Evolutionary conservation across 2,113 vertebrate species (phyloP).

Genomic region (Sinocyclocheilus anshuiensis): DNA sequence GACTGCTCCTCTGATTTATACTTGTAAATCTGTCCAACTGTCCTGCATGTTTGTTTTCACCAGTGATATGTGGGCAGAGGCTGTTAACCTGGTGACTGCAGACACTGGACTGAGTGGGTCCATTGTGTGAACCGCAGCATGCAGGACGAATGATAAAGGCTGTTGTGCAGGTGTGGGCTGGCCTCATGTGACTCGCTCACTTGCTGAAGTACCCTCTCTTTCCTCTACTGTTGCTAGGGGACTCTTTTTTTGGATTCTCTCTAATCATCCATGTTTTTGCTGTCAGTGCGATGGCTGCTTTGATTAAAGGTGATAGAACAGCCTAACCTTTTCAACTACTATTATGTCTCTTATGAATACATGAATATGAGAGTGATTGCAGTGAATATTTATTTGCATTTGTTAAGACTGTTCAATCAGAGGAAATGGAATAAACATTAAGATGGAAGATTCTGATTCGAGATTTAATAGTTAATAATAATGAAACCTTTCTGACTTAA

Average conservation of each 20-base stretch:
- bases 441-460: not conserved
- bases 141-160: conserved; percentile 45
- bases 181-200: conserved; percentile 12
- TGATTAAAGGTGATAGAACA: conserved; percentile 39
- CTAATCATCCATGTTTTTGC: conserved; percentile 35
- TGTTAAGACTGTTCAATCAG: conserved; percentile 15
- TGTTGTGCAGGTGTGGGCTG: conserved; percentile 17
- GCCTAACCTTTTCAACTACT: not conserved
- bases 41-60: conserved; percentile 5
- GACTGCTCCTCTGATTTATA: not conserved
- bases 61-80: conserved; percentile 14
- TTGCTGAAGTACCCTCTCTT: conserved; percentile 26
- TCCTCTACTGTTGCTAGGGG: conserved; percentile 20
- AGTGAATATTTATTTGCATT: conserved; percentile 36
- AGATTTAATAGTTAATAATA: not conserved
- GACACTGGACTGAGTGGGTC: conserved; percentile 46
- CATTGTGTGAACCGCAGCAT: conserved; percentile 20
- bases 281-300: not conserved
- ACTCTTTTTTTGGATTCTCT: conserved; percentile 20
- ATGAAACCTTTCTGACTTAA: not conserved
- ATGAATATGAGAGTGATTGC: conserved; percentile 38
- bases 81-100: conserved; percentile 41
- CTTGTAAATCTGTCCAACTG: not conserved
- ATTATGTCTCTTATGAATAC: conserved; percentile 13
- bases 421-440: not conserved